Base-by-base conservation (phyloP, 1,140 invertebrate genomes). In the Cydia amplana region DNA sequence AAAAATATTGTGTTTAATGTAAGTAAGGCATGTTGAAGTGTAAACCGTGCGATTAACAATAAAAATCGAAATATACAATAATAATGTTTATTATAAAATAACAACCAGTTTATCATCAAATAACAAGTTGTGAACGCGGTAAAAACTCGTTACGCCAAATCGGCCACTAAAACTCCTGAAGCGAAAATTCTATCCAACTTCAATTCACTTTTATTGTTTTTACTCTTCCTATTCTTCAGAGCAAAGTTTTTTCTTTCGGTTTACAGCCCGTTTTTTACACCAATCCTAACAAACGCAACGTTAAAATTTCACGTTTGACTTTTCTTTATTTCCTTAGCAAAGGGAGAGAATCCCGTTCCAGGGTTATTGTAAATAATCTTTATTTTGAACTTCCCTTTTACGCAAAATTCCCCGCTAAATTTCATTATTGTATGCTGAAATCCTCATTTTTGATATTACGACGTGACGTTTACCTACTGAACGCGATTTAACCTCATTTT, bases 161-260 rank as follows among this genome's bases (percentile, higher is more conserved):
- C 88, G 90, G 82, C 87, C 85, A 88, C 87, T 91, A 90, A 91
- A 91, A 91, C 88, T 91, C 84, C 83, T 87, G 88, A 89, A 91
- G 90, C 88, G 90, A 91, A 90, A 91, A 91, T 91, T 91, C 90
- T 91, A 91, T 91, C 88, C 83, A 87, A 90, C 82, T 91, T 91
- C 89, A 91, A 91, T 91, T 91, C 91, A 90, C 88, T 91, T 91
- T 90, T 91, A 91, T 91, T 91, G 90, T 91, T 88, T 85, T 85
- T 88, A 84, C 83, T 84, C 84, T 87, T 89, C 84, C 85, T 84
- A 87, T 86, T 83, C 82, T 82, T 81, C 74, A 82, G 78, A 14
- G 51, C 6, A 18, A 87, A 78, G 76, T 76, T 40, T 85, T 90
- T 86, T 86, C 79, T 79, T 82, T 79, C 81, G 78, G 80, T 84